Conservation (phyloP, 2,888 invertebrate species). For the Selenia dentaria region DNA sequence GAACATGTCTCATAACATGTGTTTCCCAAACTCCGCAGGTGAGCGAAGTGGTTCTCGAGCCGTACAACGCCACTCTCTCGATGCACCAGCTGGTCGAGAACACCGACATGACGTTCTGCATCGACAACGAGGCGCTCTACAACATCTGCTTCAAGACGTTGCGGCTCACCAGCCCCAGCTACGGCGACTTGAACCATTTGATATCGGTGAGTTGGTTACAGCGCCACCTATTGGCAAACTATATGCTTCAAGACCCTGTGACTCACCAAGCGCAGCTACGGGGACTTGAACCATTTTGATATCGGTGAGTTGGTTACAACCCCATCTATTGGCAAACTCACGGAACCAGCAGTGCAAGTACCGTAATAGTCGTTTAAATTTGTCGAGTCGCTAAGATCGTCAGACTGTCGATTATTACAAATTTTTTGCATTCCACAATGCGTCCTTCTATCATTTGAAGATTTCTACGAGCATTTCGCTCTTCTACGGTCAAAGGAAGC, state of each 20-base stretch:
- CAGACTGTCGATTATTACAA: too few relatives aligned
- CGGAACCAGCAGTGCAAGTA: too few relatives aligned
- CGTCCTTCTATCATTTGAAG: too few relatives aligned
- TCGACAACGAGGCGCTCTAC: slow-evolving; percentile 92
- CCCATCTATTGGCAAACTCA: slow-evolving; percentile 1
- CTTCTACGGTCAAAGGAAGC: too few relatives aligned
- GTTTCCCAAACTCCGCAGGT: slow-evolving; percentile 74
- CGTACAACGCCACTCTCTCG: slow-evolving; percentile 91
- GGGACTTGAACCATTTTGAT: slow-evolving; percentile 92
- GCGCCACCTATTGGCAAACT: slow-evolving; percentile 1
- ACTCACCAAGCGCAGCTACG: slow-evolving; percentile 90
- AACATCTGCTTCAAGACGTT: slow-evolving; percentile 92
- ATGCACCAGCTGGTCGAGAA: slow-evolving; percentile 91
- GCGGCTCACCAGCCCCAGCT: slow-evolving; percentile 89
- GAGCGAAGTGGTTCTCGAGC: slow-evolving; percentile 90
- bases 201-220: slow-evolving; percentile 81
- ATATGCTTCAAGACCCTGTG: slow-evolving; percentile 91
- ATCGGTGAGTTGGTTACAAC: slow-evolving; percentile 67
- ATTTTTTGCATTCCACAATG: too few relatives aligned
- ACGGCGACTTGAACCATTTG: slow-evolving; percentile 91
- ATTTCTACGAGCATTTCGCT: too few relatives aligned
- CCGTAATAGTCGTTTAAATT: too few relatives aligned
- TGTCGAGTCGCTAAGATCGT: too few relatives aligned
- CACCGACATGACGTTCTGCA: slow-evolving; percentile 91
- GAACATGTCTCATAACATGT: too few relatives aligned